Base-by-base conservation (phyloP, 2,797 vertebrate species). In the Gephyroberyx darwinii region DNA sequence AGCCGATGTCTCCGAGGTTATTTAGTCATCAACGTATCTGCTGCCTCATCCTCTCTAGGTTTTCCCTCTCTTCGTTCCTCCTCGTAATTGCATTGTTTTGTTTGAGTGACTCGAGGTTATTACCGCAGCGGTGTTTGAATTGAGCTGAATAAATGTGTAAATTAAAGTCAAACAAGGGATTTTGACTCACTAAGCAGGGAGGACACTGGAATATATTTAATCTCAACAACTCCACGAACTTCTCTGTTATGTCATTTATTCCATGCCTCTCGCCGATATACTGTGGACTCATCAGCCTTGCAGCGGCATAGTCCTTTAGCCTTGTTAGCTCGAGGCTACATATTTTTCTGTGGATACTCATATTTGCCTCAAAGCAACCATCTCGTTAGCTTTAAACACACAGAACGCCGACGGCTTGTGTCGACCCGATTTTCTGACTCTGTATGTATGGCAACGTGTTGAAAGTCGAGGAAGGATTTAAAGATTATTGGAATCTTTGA, bases 31-130 rank as follows among this genome's bases (percentile, higher is more conserved):
- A 41, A 17, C n/a, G 3, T 56, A 67, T 47, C 41, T 19, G 9
- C 14, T 17, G 14, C 22, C 39, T 41, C 39, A 10, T 41, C 13
- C 37, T 60, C 58, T 45, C 20, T 31, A 6, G 14, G 39, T 14
- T 4, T 4, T 43, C 31, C 26, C 58, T 33, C 39, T 41, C 39
- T 41, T 41, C 10, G 4, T 41, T 41, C 13, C 45, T 63, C 55
- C 59, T 30, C n/a, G 33, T 37, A 37, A 37, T 57, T 3, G 5
- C 33, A 33, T 13, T 50, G 60, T 56, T 68, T 48, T n/a, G 31
- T 51, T 61, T 52, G 37, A 69, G 16, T n/a, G 20, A 60, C 47
- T 60, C n/a, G 14, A 26, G 26, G 65, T 57, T 68, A 57, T 48
- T 37, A 16, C 12, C 5, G 19, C 35, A 10, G 33, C n/a, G 17